Evolutionary conservation across 1,140 invertebrate species (phyloP), one percentile per base, ranked within the genome.

Genomic region (Cyclargus thomasi): DNA sequence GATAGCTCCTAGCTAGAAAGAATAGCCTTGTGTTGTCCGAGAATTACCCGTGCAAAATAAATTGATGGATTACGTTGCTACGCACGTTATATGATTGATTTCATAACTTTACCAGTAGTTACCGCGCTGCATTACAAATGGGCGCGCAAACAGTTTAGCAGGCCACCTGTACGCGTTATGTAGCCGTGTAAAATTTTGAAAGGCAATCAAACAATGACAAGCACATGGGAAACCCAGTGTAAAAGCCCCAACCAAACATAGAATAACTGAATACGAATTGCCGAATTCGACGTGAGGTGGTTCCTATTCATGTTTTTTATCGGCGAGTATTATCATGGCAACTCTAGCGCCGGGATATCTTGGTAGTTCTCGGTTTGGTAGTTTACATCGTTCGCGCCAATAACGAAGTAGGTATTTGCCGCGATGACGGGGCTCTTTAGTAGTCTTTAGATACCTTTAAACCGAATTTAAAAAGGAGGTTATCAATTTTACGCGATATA

Each of bases 21-120:
- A n/a, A n/a, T n/a, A n/a, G n/a, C n/a, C n/a, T n/a, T n/a, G n/a
- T n/a, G n/a, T n/a, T n/a, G n/a, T n/a, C n/a, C n/a, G n/a, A n/a
- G n/a, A n/a, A n/a, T n/a, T 29, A 4, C 29, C 8, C 29, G 29
- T 3, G 29, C 8, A 8, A 7, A 47, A 47, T 47, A 8, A 14
- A 47, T 47, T 16, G 39, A 14, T 47, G 55, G 11, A 21, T 59
- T 59, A 59, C 55, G 55, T 59, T 0, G 55, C 2, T 20, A 18
- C 55, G 55, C 6, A 18, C 53, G 55, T 59, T 20, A 59, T 59
- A 59, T 59, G 55, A 59, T 59, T 21, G 55, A 59, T 59, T 59
- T 59, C 55, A 59, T 59, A 59, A 59, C 55, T 20, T 18, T 59
- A 21, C 18, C 55, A 7, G 55, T 59, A 10, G 55, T 59, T 20